Evolutionary conservation across 2,797 vertebrate genomes (phyloP), one percentile per base, ranked within the genome.

Genomic region (Alosa sapidissima): DNA sequence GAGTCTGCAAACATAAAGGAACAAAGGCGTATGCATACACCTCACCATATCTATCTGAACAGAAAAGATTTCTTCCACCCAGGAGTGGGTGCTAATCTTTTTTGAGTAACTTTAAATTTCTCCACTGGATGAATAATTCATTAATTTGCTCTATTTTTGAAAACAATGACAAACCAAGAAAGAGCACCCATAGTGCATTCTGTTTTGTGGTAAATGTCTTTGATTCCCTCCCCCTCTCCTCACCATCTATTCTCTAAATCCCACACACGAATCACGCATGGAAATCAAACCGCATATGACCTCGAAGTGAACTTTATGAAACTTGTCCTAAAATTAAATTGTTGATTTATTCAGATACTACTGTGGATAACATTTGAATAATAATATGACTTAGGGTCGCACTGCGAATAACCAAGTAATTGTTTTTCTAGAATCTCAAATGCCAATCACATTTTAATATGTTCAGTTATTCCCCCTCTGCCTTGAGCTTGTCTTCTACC

Each of bases 61-160:
- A 92, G 82, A 84, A 91, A 93, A 92, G 88, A 93, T 91, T 88
- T 89, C 86, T 51, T 89, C 89, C 94, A 86, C 65, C 54, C 72
- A 54, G 19, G 65, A 87, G 81, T 83, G 82, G 72, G 72, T 78
- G 72, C 41, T 86, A 94, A 92, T 88, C 93, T 93, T 94, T 91
- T 89, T 89, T 85, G 91, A 28, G 72, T 78, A 78, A 21, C 41
- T 78, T 78, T 75, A 75, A 75, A 41, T 41, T 45, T 78, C 5
- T 78, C 41, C 11, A 88, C 90, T 88, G 81, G 60, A 83, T 94
- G 91, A 94, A 95, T 95, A 92, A 95, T 95, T 94, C 90, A 95
- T 89, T 89, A 78, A 78, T 78, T 78, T 45, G 16, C 72, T 78
- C 82, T 92, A 91, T 78, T 93, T 92, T 93, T 93, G 88, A 91